Base-by-base conservation (phyloP, 2,797 vertebrate genomes). In the Gila robusta region DNA sequence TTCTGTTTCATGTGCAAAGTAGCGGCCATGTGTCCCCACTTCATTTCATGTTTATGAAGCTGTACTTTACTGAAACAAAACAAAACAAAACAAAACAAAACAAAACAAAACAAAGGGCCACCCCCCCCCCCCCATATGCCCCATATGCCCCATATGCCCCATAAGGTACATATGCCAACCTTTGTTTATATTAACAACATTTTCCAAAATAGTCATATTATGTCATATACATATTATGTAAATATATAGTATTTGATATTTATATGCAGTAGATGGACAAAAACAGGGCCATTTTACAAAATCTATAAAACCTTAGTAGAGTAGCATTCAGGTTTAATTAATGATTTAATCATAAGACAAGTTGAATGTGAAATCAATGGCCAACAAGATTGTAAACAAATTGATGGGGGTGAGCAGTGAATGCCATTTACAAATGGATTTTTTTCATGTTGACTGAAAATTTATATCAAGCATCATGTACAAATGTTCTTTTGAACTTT, bases 1-100 rank as follows among this genome's bases (percentile, higher is more conserved):
- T 84, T 79, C 74, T 89, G 85, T 89, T 90, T 90, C 85, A 90
- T 90, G 88, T 90, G 89, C 82, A 90, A 90, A 90, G 85, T 80
- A 88, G 88, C 21, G 82, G 88, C 70, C 76, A 76, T 88, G 86
- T 88, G 79, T 82, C 64, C 86, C 86, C 87, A 85, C 82, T 88
- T 90, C 86, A 88, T 87, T 83, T 89, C 88, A 83, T 69, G 71
- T 87, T 89, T 79, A 87, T 70, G 62, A 88, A 85, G 74, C 86
- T 82, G 82, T 62, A 85, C 56, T 86, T 73, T 77, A 81, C 69
- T 82, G 64, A 86, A 87, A 81, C 39, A 82, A 78, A 85, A 73
- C 74, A 85, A 80, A 86, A n/a, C n/a, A n/a, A n/a, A n/a, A n/a
- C n/a, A n/a, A n/a, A n/a, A n/a, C n/a, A n/a, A n/a, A n/a, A n/a